Conservation (phyloP, 1,140 invertebrate genomes). For the Rhopalosiphum maidis region DNA sequence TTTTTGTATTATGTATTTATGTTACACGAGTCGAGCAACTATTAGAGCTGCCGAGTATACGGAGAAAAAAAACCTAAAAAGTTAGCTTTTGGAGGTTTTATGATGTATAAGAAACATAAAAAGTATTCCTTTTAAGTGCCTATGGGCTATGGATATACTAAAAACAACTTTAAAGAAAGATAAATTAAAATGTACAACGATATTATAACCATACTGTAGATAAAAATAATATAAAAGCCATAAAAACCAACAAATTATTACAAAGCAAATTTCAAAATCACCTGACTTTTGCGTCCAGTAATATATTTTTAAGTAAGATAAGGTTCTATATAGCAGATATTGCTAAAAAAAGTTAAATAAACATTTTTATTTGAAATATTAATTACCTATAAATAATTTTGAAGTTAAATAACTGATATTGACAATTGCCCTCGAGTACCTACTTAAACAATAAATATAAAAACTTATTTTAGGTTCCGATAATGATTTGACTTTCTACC, state of each 20-base stretch:
- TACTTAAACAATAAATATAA: not conserved
- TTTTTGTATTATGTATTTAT: not conserved
- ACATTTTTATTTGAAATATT: not conserved
- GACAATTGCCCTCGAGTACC: not conserved
- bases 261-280: not conserved
- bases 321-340: not conserved
- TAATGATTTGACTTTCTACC: not conserved
- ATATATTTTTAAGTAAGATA: not conserved
- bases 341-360: not conserved
- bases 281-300: not conserved
- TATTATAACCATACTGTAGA: constrained; percentile 16
- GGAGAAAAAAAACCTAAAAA: not conserved
- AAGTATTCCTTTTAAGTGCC: constrained; percentile 6
- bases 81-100: not conserved
- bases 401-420: not conserved
- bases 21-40: not conserved
- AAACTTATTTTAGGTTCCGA: not conserved
- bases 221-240: not conserved
- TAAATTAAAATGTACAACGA: constrained; percentile 5
- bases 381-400: not conserved
- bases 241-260: constrained; percentile 18
- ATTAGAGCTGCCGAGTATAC: not conserved
- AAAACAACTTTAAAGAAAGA: not conserved
- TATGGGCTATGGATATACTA: constrained; percentile 2
- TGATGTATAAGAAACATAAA: not conserved